phyloP scores from a whole-genome alignment of 2,888 invertebrate genomes.

The Lamellibrachia satsuma region DNA sequence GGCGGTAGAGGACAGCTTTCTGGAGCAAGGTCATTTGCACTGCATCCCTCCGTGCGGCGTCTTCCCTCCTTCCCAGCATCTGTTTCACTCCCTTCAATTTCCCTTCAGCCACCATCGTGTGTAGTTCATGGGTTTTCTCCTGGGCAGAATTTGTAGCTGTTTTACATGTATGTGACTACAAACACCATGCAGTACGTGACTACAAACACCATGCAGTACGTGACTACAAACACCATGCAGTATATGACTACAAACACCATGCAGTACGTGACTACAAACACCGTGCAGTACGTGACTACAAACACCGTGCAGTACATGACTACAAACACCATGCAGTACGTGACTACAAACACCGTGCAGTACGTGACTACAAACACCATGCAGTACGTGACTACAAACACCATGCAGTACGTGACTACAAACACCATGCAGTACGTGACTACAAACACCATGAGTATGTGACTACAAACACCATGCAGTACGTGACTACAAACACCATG shows the following conservation, averaged over 20 bases:
- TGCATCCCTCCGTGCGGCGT: not conserved
- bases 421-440: not conserved
- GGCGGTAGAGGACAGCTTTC: not conserved
- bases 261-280: not conserved
- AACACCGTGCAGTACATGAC: not conserved
- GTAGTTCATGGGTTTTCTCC: not conserved
- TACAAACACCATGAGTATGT: too few species aligned
- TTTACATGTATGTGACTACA: not conserved
- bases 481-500: too few species aligned
- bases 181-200: not conserved
- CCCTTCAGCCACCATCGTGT: not conserved
- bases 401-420: not conserved
- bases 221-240: not conserved
- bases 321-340: not conserved
- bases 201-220: not conserved
- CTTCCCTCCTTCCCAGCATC: not conserved
- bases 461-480: too few species aligned
- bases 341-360: not conserved
- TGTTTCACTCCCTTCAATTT: constrained; percentile 8
- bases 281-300: not conserved
- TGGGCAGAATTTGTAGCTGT: not conserved
- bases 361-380: not conserved
- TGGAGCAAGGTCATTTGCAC: not conserved
- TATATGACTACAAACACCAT: not conserved
- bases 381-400: not conserved